Base-by-base conservation (phyloP, 64 coral and sea anemone species). In the Stichodactyla helianthus region DNA sequence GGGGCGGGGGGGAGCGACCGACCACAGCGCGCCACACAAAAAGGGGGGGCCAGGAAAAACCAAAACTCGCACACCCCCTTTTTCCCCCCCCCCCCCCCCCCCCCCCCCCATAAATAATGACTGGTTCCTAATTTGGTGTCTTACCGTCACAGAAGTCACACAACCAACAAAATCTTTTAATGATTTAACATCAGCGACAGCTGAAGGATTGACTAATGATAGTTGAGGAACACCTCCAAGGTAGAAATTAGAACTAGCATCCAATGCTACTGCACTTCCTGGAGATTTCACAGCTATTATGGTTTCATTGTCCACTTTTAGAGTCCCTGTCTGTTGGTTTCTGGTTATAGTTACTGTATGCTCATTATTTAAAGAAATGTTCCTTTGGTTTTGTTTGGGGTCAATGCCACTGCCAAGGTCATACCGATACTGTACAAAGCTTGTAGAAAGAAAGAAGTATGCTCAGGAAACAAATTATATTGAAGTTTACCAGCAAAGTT, bases 201-300 rank as follows among this genome's bases (percentile, higher is more conserved):
- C 91, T 28, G 77, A 84, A 11, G 90, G 87, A 58, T 70, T 93
- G 18, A 95, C 59, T 50, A 67, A 77, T 0, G 90, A 89, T 3
- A 95, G 64, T 68, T 87, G 79, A 20, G 87, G 94, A 13, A 92
- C 94, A 79, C 94, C 94, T 63, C 94, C 94, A 19, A 95, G 59
- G 53, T 90, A 95, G 58, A 95, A 92, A 70, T 92, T 85, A 6
- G 94, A 90, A 20, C 31, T 26, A 52, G 92, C 90, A 88, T 95
- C 90, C 22, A 95, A 77, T 82, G 87, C 84, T 50, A 95, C 55
- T 17, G 94, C 91, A 17, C 7, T 84, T 51, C 87, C 91, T 22
- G 91, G 94, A 16, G 94, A 95, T 1, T n/a, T 52, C 4, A 80
- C 18, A 14, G 67, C 14, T 16, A 93, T 63, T 27, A 71, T 59